Evolutionary conservation across 2,888 invertebrate species (phyloP), one percentile per base, ranked within the genome.

Genomic region (Trilocha varians): DNA sequence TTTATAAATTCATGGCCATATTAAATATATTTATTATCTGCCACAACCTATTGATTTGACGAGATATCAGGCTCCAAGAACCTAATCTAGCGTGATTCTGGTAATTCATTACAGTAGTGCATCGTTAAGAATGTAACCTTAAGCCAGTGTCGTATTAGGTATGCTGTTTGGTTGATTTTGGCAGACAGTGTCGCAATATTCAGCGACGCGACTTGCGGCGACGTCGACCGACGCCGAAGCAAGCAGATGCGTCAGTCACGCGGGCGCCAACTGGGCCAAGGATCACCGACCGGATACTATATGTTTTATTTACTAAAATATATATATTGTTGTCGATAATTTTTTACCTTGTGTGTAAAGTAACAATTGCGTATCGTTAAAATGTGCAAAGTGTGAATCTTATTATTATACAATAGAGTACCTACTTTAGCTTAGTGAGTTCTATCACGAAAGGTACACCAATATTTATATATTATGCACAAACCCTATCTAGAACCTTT

Each of bases 261-360:
- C 65, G 63, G 61, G 48, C 53, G 55, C 59, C 59, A 78, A 72
- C 62, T 70, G 55, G 77, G 78, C 69, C 80, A 82, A 79, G 79
- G 80, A 78, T 70, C 55, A 46, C 50, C 52, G 63, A 66, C 65
- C 71, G 74, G 70, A 76, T 74, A 61, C 63, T 52, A 57, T 25
- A 25, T 69, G 68, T 66, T 67, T 65, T 61, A 62, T 62, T 55
- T 51, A 63, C 59, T 53, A 54, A 57, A 52, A 47, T 50, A 46
- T 50, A 53, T 47, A 59, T 52, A 62, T 60, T 59, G 57, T 62
- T 56, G 45, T 34, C 25, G 11, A 18, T 40, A 16, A 40, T 37
- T 33, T 15, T 15, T 38, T 35, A 18, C 34, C 25, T 25, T 25
- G 25, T 25, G 25, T 11, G 25, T 25, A 25, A 25, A 25, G 11